Evolutionary conservation across 2,888 invertebrate species (phyloP).

Genomic region (Diarsia dahlii): DNA sequence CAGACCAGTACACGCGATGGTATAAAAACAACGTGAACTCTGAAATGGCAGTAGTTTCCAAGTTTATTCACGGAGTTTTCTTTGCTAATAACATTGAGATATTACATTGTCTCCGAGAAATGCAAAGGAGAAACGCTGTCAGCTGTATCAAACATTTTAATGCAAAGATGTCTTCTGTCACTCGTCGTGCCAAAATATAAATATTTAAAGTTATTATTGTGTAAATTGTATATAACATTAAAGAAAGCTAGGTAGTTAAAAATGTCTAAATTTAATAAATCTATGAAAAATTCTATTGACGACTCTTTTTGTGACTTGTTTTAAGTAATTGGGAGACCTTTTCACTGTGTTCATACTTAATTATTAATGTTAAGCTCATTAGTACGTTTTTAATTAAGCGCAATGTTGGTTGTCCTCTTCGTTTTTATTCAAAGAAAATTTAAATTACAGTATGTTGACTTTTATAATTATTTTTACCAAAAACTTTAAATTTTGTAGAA

Average conservation of each 20-base stretch:
- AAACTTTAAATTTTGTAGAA: slow-evolving; percentile 1
- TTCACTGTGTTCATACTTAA: slow-evolving; percentile 21
- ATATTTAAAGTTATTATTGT: slow-evolving; percentile 67
- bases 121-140: slow-evolving; percentile 28
- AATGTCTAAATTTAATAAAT: slow-evolving; percentile 72
- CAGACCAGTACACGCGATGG: slow-evolving; percentile 14
- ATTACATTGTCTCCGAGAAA: slow-evolving; percentile 38
- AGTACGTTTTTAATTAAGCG: slow-evolving; percentile 21
- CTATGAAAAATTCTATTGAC: slow-evolving; percentile 67
- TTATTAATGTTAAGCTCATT: slow-evolving; percentile 40
- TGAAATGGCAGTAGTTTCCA: slow-evolving; percentile 38
- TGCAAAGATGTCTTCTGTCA: slow-evolving; percentile 40
- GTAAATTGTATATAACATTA: slow-evolving; percentile 76
- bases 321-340: slow-evolving; percentile 67
- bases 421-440: slow-evolving; percentile 31
- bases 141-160: slow-evolving; percentile 55
- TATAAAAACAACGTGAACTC: slow-evolving; percentile 37
- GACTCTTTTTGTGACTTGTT: slow-evolving; percentile 53
- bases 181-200: slow-evolving; percentile 69
- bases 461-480: slow-evolving; percentile 8
- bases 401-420: slow-evolving; percentile 12
- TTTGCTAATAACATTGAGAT: slow-evolving; percentile 45
- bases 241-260: slow-evolving; percentile 69
- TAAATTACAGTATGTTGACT: slow-evolving; percentile 24
- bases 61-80: slow-evolving; percentile 46